Evolutionary conservation across 2,888 invertebrate species (phyloP).

Genomic region (Lymantria monacha): DNA sequence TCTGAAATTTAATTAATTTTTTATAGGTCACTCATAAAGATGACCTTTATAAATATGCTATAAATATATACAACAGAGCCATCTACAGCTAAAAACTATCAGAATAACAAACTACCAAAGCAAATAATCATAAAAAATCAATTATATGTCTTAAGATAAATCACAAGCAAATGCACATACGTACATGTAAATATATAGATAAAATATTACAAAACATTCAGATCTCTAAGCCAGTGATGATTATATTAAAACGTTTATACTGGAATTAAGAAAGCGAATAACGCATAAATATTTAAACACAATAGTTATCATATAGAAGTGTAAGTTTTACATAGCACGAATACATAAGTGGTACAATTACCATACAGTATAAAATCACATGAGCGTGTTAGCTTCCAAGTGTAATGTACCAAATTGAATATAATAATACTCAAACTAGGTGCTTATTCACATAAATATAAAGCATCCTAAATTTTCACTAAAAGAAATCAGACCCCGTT

Average conservation of each 20-base stretch:
- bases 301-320: slow-evolving; percentile 18
- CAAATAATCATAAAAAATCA: too few species aligned
- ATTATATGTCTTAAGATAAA: too few species aligned
- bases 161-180: too few species aligned
- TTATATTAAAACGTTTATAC: slow-evolving; percentile 12
- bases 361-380: slow-evolving; percentile 17
- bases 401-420: not conserved
- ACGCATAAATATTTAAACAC: slow-evolving; percentile 25
- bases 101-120: too few species aligned
- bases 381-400: not conserved
- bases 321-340: slow-evolving; percentile 22
- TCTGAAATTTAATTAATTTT: too few species aligned
- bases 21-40: too few species aligned
- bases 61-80: too few species aligned
- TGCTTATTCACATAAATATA: not conserved
- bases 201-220: too few species aligned
- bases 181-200: too few species aligned
- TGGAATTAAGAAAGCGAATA: slow-evolving; percentile 30
- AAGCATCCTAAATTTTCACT: not conserved
- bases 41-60: too few species aligned
- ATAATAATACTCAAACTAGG: not conserved
- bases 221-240: too few species aligned
- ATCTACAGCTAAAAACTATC: too few species aligned
- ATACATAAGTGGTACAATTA: slow-evolving; percentile 23
- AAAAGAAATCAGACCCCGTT: not conserved